Evolutionary conservation across 2,888 invertebrate genomes (phyloP), one percentile per base, ranked within the genome.

Genomic region (Chirona hameri): DNA sequence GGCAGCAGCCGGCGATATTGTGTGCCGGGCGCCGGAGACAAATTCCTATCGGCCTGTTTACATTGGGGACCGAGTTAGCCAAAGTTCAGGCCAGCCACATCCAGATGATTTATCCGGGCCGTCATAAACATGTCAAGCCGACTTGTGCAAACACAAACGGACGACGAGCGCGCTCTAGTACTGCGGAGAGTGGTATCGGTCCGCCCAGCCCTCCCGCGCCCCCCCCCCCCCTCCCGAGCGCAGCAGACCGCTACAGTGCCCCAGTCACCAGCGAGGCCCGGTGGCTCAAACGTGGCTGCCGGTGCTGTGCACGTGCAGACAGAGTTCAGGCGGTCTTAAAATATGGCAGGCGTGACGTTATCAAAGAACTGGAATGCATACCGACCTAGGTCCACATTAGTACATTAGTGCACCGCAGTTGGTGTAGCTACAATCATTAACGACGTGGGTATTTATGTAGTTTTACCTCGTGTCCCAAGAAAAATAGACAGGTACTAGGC

Each of bases 41-140:
- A 76, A 76, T 76, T 76, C 76, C 76, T 76, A 76, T 76, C 76
- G 39, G 39, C 76, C 31, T 76, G 76, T 76, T 76, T 76, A 76
- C 39, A 76, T 9, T 76, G 39, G 76, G 15, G 76, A 69, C 69
- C 69, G 29, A 69, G 69, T 69, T 69, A 29, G 69, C 29, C 76
- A 39, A 21, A 76, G 76, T 76, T 76, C 76, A 39, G 76, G 21
- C 76, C 76, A 21, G 39, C 39, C 18, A 4, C 31, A 29, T 4
- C 39, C 31, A 21, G 76, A 39, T 76, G 76, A 76, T 76, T 76
- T 76, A 76, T 76, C 21, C 76, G 15, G 12, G 39, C 76, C 39
- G 76, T 76, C 76, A 76, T 76, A 76, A 76, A 76, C 76, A 76
- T 39, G 76, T 39, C 39, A 76, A 15, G 12, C 21, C 10, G 39